Conservation (phyloP, 2,113 vertebrate species). For the Poecilia latipinna region DNA sequence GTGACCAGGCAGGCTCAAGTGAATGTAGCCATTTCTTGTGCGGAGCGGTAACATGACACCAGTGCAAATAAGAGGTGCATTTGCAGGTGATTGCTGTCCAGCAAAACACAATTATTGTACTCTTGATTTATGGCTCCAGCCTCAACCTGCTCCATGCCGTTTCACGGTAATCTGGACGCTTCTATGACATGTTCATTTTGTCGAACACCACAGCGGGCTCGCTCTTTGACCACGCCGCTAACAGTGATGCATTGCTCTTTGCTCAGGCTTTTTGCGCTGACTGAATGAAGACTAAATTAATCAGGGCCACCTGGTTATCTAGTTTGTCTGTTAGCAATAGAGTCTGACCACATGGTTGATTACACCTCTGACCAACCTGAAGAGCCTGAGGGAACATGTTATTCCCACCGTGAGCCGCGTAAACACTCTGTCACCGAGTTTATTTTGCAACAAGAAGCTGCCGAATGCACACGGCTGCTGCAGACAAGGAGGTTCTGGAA, state of each 20-base stretch:
- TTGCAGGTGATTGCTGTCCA: constrained; percentile 15
- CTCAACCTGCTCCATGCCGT: constrained; percentile 5
- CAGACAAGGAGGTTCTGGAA: constrained; percentile 9
- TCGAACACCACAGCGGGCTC: constrained; percentile 36
- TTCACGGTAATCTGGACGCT: constrained; percentile 4
- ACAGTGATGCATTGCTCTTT: constrained; percentile 46
- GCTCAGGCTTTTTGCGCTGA: constrained; percentile 4
- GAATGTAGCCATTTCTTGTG: not conserved
- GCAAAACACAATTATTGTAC: constrained; percentile 1
- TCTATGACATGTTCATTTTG: constrained; percentile 41
- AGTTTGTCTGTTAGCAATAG: constrained; percentile 33
- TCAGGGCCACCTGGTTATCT: constrained; percentile 50
- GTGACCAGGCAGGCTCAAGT: constrained; percentile 12
- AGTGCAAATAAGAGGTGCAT: constrained; percentile 2
- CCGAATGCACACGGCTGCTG: constrained; percentile 5
- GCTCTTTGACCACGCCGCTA: constrained; percentile 54
- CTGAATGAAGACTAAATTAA: constrained; percentile 35
- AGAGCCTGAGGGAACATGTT: constrained; percentile 35
- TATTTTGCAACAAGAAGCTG: constrained; percentile 16
- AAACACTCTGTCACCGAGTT: constrained; percentile 5
- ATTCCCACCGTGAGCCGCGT: constrained; percentile 23
- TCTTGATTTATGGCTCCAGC: constrained; percentile 9
- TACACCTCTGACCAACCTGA: constrained; percentile 45
- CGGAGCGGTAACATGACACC: not conserved
- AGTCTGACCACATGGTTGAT: constrained; percentile 56